These are phyloP conservation scores for Scelioninae gen. 2 DNA, from an alignment of 2,888 invertebrate genomes.

Conservation along the genomic window DNA sequence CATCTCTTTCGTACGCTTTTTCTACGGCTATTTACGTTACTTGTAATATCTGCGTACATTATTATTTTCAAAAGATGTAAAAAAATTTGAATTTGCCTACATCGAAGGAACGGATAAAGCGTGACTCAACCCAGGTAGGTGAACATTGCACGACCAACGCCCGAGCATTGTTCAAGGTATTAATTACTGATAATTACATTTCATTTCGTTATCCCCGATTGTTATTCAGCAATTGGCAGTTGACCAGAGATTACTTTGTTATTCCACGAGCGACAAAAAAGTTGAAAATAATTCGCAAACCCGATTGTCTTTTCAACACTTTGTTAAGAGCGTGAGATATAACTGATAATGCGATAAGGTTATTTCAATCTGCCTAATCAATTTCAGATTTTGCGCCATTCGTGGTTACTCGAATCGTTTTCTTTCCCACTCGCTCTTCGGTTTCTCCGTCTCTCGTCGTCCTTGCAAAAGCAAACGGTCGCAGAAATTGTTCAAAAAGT, in stretches of 20 bases:
- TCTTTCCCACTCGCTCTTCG: too few species aligned
- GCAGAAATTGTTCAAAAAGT: too few species aligned
- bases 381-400: neutral
- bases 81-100: too few species aligned
- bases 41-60: too few species aligned
- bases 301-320: constrained; percentile 9
- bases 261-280: neutral
- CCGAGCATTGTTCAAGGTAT: constrained; percentile 64
- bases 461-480: too few species aligned
- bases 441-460: too few species aligned
- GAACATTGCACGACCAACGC: constrained; percentile 72
- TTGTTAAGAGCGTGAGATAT: constrained; percentile 19
- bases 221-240: constrained; percentile 19
- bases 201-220: constrained; percentile 24
- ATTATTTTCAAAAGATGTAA: too few species aligned
- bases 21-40: too few species aligned
- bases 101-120: constrained; percentile 72
- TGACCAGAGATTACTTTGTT: constrained; percentile 24
- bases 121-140: constrained; percentile 73
- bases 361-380: constrained; percentile 19
- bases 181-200: constrained; percentile 45
- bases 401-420: too few species aligned
- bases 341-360: constrained; percentile 37
- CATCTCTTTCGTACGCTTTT: too few species aligned
- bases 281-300: constrained; percentile 17